phyloP scores from a whole-genome alignment of 23 tunicate species.

The Botrylloides violaceus region DNA sequence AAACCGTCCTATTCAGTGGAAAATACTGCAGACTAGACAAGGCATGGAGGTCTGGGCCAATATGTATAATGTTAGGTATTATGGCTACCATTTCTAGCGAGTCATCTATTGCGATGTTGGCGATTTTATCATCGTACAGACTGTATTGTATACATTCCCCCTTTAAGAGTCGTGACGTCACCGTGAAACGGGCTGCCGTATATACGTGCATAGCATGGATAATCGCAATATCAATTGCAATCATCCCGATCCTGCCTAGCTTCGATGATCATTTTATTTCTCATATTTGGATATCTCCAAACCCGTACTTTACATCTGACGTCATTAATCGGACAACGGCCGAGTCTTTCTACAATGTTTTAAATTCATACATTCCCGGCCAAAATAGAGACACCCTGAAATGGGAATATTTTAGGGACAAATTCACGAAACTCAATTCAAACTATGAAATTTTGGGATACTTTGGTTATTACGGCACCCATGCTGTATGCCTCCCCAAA shows the following conservation, averaged over 20 bases:
- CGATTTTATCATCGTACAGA: slow-evolving; percentile 52
- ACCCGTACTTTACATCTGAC: slow-evolving; percentile 36
- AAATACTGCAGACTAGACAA: slow-evolving; percentile 43
- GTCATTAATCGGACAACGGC: slow-evolving; percentile 17
- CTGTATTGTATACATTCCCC: slow-evolving; percentile 54
- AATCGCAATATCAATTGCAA: slow-evolving; percentile 26
- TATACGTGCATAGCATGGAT: slow-evolving; percentile 34
- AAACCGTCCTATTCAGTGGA: slow-evolving; percentile 26
- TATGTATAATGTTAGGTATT: slow-evolving; percentile 40
- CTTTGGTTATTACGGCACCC: slow-evolving; percentile 64
- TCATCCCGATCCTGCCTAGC: slow-evolving; percentile 20
- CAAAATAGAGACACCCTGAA: neutral
- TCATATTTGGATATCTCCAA: slow-evolving; percentile 25
- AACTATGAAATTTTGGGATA: slow-evolving; percentile 27
- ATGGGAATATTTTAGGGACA: slow-evolving; percentile 3
- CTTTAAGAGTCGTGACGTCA: slow-evolving; percentile 34
- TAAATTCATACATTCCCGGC: slow-evolving; percentile 19
- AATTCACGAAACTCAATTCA: neutral
- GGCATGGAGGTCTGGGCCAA: slow-evolving; percentile 43
- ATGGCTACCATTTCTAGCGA: slow-evolving; percentile 47
- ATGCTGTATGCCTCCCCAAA: slow-evolving; percentile 62
- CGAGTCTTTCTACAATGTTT: neutral
- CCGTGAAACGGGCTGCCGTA: slow-evolving; percentile 12
- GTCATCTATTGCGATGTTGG: slow-evolving; percentile 36
- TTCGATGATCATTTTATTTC: slow-evolving; percentile 28